Evolutionary conservation across 2,888 invertebrate genomes (phyloP).

Genomic region (Ypsolopha scabrella): DNA sequence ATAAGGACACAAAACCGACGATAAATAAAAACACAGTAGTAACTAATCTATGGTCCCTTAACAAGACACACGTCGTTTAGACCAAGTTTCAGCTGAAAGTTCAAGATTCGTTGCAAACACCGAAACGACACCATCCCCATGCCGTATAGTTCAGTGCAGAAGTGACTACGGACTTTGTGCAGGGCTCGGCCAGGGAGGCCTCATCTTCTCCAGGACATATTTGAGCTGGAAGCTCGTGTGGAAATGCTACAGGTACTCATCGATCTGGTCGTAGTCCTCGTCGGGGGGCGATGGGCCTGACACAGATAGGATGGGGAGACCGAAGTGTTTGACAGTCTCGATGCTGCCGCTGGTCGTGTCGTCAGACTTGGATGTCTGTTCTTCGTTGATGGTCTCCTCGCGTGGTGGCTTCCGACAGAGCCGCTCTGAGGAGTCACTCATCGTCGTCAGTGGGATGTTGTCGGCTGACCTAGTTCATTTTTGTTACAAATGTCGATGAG

Average conservation of each 20-base stretch:
- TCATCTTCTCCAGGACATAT: slow-evolving; percentile 60
- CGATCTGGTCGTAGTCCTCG: slow-evolving; percentile 73
- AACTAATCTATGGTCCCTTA: slow-evolving; percentile 51
- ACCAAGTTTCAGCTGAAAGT: slow-evolving; percentile 25
- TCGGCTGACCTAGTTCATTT: slow-evolving; percentile 65
- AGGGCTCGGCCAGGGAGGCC: slow-evolving; percentile 57
- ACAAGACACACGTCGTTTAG: slow-evolving; percentile 44
- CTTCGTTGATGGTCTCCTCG: slow-evolving; percentile 61
- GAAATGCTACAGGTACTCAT: slow-evolving; percentile 74
- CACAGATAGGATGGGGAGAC: slow-evolving; percentile 81
- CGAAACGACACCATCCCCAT: slow-evolving; percentile 13
- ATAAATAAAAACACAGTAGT: slow-evolving; percentile 19
- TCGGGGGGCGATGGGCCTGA: slow-evolving; percentile 85
- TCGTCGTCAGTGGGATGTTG: slow-evolving; percentile 58
- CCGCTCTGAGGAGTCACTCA: slow-evolving; percentile 64
- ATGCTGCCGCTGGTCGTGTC: slow-evolving; percentile 47
- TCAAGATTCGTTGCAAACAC: slow-evolving; percentile 35
- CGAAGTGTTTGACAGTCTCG: slow-evolving; percentile 73
- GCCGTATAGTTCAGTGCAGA: slow-evolving; percentile 13
- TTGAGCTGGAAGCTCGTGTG: slow-evolving; percentile 63
- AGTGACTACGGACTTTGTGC: slow-evolving; percentile 18
- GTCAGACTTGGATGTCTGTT: slow-evolving; percentile 47
- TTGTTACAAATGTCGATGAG: no score
- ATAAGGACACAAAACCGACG: slow-evolving; percentile 36
- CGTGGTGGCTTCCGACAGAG: slow-evolving; percentile 52